Percentiles rank a stretch among this genome's conserved stretches.
Evolutionary conservation across 2,888 invertebrate genomes (phyloP).

Genomic region (Nipponacmea schrenckii): DNA sequence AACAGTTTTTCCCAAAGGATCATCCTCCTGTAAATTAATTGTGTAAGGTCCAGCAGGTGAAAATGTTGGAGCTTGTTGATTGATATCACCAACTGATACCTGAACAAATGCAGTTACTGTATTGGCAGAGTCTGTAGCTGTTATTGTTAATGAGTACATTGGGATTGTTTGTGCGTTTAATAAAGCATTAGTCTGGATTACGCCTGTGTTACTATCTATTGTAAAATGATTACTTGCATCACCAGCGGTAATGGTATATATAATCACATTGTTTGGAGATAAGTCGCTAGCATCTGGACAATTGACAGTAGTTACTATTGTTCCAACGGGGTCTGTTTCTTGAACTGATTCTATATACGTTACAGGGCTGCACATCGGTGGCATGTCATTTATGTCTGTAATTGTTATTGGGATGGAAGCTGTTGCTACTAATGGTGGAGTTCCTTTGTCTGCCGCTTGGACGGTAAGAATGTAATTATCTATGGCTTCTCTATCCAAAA

Average conservation of each 20-base stretch:
- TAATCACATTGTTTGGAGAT: conserved; percentile 31
- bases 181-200: conserved; percentile 17
- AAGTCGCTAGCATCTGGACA: conserved; percentile 37
- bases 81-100: conserved; percentile 40
- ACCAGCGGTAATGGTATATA: conserved; percentile 28
- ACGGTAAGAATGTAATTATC: conserved; percentile 42
- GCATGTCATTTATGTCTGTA: conserved; percentile 40
- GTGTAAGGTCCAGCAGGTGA: conserved; percentile 64
- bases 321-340: conserved; percentile 38
- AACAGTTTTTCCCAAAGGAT: conserved; percentile 34
- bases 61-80: conserved; percentile 41
- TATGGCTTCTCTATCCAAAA: conserved; percentile 41
- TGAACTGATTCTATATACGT: conserved; percentile 12
- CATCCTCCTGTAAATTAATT: conserved; percentile 31
- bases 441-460: conserved; percentile 47
- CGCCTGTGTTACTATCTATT: conserved; percentile 20
- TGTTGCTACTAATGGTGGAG: conserved; percentile 26
- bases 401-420: conserved; percentile 34
- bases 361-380: conserved; percentile 38
- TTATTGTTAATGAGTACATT: conserved; percentile 68
- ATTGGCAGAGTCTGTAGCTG: conserved; percentile 85
- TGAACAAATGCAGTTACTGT: conserved; percentile 78
- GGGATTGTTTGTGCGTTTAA: conserved; percentile 30
- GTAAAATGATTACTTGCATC: conserved; percentile 18
- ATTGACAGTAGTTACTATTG: conserved; percentile 31